Evolutionary conservation across 2,888 invertebrate species (phyloP).

Genomic region (Sceliomorpha sp.): DNA sequence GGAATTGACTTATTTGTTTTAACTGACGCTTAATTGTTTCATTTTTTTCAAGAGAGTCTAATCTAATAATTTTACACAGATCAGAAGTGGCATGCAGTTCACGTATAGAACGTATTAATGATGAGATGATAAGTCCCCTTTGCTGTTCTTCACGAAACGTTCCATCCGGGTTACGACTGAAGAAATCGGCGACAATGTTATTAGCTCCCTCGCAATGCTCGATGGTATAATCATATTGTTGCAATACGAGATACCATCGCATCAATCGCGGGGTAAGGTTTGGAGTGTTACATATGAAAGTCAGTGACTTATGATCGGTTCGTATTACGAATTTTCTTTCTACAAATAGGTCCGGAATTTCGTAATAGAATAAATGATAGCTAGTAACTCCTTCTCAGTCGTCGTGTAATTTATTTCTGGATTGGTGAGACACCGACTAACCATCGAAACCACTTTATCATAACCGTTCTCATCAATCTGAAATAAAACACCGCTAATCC

Average conservation of each 20-base stretch:
- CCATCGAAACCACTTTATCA: background rate
- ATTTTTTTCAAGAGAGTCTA: no score
- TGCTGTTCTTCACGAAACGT: no score
- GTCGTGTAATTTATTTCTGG: constrained; percentile 2
- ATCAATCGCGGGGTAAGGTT: background rate
- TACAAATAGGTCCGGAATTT: constrained; percentile 9
- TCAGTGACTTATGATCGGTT: constrained; percentile 9
- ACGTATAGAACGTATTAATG: no score
- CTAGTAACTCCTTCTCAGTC: constrained; percentile 16
- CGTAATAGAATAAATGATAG: constrained; percentile 12
- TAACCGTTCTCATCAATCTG: constrained; percentile 15
- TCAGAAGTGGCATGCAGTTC: no score
- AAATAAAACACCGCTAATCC: constrained; percentile 7
- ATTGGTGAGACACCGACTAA: constrained; percentile 7
- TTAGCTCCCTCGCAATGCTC: no score
- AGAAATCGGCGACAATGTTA: no score
- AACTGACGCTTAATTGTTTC: no score
- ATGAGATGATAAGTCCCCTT: no score
- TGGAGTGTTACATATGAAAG: background rate
- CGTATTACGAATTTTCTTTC: constrained; percentile 5
- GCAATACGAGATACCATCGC: no score
- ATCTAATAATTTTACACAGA: no score
- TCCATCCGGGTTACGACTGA: no score
- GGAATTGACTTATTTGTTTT: background rate
- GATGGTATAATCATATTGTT: background rate